These are phyloP conservation scores for Aphelenchoides fujianensis DNA, from an alignment of 1,140 invertebrate species.

Conservation along the genomic window DNA sequence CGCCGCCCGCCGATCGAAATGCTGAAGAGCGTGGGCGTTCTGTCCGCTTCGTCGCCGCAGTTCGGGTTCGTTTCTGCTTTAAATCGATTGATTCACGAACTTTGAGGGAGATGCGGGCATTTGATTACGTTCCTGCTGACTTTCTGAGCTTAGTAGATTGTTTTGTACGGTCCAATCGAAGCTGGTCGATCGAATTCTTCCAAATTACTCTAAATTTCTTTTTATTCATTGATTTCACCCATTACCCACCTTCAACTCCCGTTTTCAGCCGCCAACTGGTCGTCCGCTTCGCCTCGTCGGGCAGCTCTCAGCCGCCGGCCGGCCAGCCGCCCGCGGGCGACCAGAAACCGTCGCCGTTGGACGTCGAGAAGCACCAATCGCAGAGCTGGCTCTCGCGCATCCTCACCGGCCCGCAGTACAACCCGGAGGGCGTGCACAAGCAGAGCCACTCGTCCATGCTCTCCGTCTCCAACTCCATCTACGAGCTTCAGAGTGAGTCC, in stretches of 20 bases:
- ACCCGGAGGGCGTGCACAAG: slow-evolving; percentile 51
- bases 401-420: slow-evolving; percentile 41
- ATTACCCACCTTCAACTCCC: no score
- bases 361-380: slow-evolving; percentile 24
- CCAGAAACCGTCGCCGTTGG: slow-evolving; percentile 7
- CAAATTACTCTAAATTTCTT: no score
- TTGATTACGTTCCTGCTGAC: no score
- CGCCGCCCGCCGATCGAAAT: no score
- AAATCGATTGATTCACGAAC: background rate
- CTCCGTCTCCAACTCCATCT: slow-evolving; percentile 51
- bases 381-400: slow-evolving; percentile 48
- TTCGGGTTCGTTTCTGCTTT: background rate
- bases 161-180: no score
- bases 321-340: background rate
- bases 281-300: background rate
- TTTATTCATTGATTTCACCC: no score
- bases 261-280: background rate
- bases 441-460: slow-evolving; percentile 60
- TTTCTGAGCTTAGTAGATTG: no score
- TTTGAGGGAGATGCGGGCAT: no score
- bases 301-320: no score
- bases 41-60: background rate
- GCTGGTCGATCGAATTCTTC: no score
- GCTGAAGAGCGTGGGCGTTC: background rate
- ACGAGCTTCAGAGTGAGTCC: slow-evolving; percentile 55